Evolutionary conservation across 2,797 vertebrate genomes (phyloP).

Genomic region (Pelobates cultripes): DNA sequence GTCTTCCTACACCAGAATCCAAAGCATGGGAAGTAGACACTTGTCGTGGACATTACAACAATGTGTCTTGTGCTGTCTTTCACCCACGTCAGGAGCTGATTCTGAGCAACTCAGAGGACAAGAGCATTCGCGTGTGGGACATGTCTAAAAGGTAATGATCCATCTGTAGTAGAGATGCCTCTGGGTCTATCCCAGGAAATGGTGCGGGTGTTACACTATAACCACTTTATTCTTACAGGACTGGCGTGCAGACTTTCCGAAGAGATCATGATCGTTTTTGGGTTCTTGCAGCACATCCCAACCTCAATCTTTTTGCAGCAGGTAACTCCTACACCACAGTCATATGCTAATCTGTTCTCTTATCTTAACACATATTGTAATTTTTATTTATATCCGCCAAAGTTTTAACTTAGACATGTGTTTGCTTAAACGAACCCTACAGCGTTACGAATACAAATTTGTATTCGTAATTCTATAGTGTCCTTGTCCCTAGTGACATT

Average conservation of each 20-base stretch:
- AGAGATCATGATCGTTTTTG: slow-evolving; percentile 96
- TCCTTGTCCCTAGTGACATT: too few relatives aligned
- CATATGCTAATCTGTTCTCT: too few relatives aligned
- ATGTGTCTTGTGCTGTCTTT: slow-evolving; percentile 94
- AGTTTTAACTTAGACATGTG: too few relatives aligned
- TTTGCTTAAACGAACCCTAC: too few relatives aligned
- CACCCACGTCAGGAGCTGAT: slow-evolving; percentile 96
- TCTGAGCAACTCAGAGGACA: slow-evolving; percentile 97
- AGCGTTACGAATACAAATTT: too few relatives aligned
- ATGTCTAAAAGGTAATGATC: slow-evolving; percentile 86
- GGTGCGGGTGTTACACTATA: too few relatives aligned
- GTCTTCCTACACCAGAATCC: slow-evolving; percentile 74
- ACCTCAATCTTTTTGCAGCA: slow-evolving; percentile 96
- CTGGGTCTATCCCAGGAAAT: too few relatives aligned
- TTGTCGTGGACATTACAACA: slow-evolving; percentile 97
- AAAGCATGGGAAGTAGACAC: slow-evolving; percentile 98
- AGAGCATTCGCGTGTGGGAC: slow-evolving; percentile 97
- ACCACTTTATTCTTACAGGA: slow-evolving; percentile 67
- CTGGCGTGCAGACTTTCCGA: slow-evolving; percentile 94
- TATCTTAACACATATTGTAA: too few relatives aligned
- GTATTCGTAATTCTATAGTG: too few relatives aligned
- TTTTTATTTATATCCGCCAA: too few relatives aligned
- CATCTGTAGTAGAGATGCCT: slow-evolving; percentile 7
- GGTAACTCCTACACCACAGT: slow-evolving; percentile 69
- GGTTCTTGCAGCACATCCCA: slow-evolving; percentile 94